A percentile compares a stretch with the other conserved stretches of the same genome.
Conservation (phyloP, 2,797 vertebrate species). For the Macropodus opercularis region DNA sequence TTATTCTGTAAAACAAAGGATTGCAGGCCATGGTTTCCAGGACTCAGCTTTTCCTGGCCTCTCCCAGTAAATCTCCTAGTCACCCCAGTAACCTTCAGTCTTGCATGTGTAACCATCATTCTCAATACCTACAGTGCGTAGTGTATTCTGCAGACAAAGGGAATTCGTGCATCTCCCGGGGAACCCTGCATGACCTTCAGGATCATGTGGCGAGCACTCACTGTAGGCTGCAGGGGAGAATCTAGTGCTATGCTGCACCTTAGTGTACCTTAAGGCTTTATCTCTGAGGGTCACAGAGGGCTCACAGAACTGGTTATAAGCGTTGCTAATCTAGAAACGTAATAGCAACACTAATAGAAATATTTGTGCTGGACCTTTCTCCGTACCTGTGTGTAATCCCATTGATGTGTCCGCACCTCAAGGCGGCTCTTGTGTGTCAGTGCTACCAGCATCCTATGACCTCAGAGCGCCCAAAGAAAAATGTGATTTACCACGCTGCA, state of each 20-base stretch:
- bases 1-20: background rate
- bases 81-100: background rate
- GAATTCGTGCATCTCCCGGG: slow-evolving; percentile 19
- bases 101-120: slow-evolving; percentile 8
- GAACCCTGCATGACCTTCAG: slow-evolving; percentile 5
- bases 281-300: background rate
- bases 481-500: background rate
- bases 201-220: slow-evolving; percentile 13
- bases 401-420: slow-evolving; percentile 12
- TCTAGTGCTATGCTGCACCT: background rate
- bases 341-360: too few relatives aligned
- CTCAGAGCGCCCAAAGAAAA: slow-evolving; percentile 13
- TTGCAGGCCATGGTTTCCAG: background rate
- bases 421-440: slow-evolving; percentile 27
- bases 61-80: slow-evolving; percentile 14
- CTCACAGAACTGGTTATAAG: background rate
- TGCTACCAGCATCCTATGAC: slow-evolving; percentile 29
- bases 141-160: slow-evolving; percentile 1
- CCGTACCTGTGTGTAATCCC: background rate
- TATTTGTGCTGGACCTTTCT: background rate
- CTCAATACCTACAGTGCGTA: slow-evolving; percentile 2
- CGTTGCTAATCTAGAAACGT: too few relatives aligned
- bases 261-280: background rate
- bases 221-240: background rate
- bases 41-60: slow-evolving; percentile 24